These are phyloP conservation scores for Pandemis corylana DNA, from an alignment of 2,888 invertebrate species.

Conservation along the genomic window DNA sequence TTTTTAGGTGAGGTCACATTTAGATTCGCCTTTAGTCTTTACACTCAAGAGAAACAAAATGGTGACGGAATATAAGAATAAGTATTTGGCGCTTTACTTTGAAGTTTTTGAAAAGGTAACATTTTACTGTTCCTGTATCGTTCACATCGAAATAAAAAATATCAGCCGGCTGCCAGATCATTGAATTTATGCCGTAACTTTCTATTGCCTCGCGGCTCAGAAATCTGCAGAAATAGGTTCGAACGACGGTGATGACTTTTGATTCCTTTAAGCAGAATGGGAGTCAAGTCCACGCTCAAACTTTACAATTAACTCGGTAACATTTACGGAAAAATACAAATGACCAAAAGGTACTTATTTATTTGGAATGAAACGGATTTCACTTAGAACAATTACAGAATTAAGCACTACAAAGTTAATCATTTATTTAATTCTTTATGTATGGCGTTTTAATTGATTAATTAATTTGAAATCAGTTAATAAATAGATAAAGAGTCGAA, in stretches of 20 bases:
- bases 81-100: too few relatives aligned
- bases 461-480: too few relatives aligned
- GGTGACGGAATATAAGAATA: too few relatives aligned
- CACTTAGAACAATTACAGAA: not conserved
- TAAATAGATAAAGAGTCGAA: too few relatives aligned
- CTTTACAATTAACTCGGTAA: not conserved
- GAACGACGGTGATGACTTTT: not conserved
- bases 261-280: not conserved
- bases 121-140: too few relatives aligned
- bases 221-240: not conserved
- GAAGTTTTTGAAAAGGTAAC: too few relatives aligned
- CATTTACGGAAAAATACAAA: too few relatives aligned
- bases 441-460: too few relatives aligned
- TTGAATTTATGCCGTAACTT: not conserved
- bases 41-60: too few relatives aligned
- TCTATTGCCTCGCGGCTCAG: not conserved
- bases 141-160: too few relatives aligned
- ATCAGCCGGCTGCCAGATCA: not conserved
- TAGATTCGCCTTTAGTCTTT: too few relatives aligned
- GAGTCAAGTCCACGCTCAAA: conserved; percentile 1
- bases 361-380: not conserved
- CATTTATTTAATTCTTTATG: too few relatives aligned
- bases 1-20: not conserved
- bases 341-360: not conserved
- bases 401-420: not conserved